A percentile compares a stretch with the other conserved stretches of the same genome.
These are phyloP conservation scores for Lophius americanus DNA, from an alignment of 2,797 vertebrate genomes.

Conservation along the genomic window DNA sequence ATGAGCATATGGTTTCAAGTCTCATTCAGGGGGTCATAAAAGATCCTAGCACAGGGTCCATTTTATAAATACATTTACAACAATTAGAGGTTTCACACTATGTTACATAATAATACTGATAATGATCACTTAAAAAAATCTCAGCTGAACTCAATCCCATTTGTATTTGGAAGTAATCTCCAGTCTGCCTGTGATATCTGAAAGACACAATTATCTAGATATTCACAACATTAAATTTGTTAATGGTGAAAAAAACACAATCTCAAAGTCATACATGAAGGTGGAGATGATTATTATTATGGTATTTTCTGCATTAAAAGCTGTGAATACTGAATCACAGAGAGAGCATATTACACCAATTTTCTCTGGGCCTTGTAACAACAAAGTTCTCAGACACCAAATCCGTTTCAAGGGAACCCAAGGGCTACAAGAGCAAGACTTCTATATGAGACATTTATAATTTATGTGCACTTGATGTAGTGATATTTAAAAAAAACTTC, in stretches of 20 bases:
- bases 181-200: constrained; percentile 40
- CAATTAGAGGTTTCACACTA: constrained; percentile 45
- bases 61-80: constrained; percentile 44
- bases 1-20: too few species aligned
- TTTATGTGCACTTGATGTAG: constrained; percentile 88
- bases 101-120: constrained; percentile 41
- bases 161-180: constrained; percentile 42
- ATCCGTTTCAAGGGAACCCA: constrained; percentile 84
- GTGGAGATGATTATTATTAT: constrained; percentile 80
- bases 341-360: constrained; percentile 83
- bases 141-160: constrained; percentile 38
- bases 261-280: constrained; percentile 71
- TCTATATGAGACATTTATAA: constrained; percentile 87
- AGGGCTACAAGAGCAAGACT: constrained; percentile 82
- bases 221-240: constrained; percentile 66
- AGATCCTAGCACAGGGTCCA: constrained; percentile 22
- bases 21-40: neutral
- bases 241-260: constrained; percentile 76
- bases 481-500: constrained; percentile 86
- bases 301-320: constrained; percentile 73
- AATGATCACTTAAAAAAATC: constrained; percentile 41
- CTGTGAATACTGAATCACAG: constrained; percentile 82
- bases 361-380: constrained; percentile 82
- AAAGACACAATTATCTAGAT: constrained; percentile 5
- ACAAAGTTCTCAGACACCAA: constrained; percentile 85